Conservation (phyloP, 64 coral and sea anemone species). For the Montipora sp. region DNA sequence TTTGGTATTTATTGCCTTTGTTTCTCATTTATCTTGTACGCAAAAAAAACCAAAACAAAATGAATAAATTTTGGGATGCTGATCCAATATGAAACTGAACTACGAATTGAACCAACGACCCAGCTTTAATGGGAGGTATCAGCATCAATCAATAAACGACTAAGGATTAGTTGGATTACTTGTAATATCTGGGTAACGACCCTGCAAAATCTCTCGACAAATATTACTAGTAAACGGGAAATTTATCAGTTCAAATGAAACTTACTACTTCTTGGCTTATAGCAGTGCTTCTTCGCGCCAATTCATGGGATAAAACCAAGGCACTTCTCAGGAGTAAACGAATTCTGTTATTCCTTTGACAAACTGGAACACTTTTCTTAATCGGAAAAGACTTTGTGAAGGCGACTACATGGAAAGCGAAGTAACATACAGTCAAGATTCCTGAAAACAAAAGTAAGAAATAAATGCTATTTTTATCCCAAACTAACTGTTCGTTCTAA, state of each 20-base stretch:
- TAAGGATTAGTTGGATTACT: no score
- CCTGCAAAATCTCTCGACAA: no score
- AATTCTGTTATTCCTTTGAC: neutral
- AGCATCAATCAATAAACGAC: no score
- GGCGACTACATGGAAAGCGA: neutral
- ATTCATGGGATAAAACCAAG: neutral
- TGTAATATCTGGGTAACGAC: no score
- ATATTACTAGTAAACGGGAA: neutral
- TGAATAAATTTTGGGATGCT: no score
- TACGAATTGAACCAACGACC: no score
- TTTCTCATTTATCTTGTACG: no score
- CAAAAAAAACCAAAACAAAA: no score
- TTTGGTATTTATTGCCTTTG: no score
- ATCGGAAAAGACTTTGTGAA: neutral
- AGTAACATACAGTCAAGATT: neutral
- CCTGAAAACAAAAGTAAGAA: neutral
- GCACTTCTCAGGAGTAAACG: neutral
- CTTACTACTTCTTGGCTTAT: slow-evolving; percentile 14
- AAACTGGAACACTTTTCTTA: neutral
- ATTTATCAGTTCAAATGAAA: neutral
- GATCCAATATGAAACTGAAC: no score
- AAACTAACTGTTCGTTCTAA: neutral
- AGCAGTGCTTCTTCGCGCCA: neutral
- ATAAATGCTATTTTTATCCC: neutral
- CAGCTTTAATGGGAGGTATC: no score